Evolutionary conservation across 2,797 vertebrate genomes (phyloP), one percentile per base, ranked within the genome.

Genomic region (Lithobates pipiens): DNA sequence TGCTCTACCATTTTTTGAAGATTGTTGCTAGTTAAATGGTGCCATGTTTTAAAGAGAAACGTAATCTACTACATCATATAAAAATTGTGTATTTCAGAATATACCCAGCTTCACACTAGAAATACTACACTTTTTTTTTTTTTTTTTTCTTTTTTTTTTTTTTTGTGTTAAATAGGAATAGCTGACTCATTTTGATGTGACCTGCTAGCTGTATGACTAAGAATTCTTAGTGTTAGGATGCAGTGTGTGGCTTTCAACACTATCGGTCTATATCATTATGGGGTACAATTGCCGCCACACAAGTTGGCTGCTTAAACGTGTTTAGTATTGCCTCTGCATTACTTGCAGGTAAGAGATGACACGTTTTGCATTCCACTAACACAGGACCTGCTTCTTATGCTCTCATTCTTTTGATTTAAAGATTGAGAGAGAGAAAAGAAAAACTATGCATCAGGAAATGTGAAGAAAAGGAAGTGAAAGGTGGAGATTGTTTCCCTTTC

Each of bases 1-100:
- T 92, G 93, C 92, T 93, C 94, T 91, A 57, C 92, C 90, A 90
- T 81, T 80, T 89, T 82, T 89, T 92, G 91, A 90, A 92, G 88
- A 88, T 88, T 88, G 85, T 90, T 92, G 90, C 91, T 91, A 89
- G 89, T 90, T 92, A 86, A 80, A 86, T 89, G 85, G 90, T 89
- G 90, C 71, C 78, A 70, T 86, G 90, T 89, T 89, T 44, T 76
- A 89, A 80, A 68, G 57, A n/a, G 77, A 78, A 46, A 85, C 90
- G 88, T 90, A 76, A 82, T 88, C 57, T 87, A 65, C 70, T 57
- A 75, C 54, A 83, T 87, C 44, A 42, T 81, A 82, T 68, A 32
- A 61, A 50, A 78, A 25, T 69, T 61, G 85, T 79, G 76, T 67
- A 79, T 29, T 77, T 79, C 69, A 29, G 57, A 77, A 63, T 57